Base-by-base conservation (phyloP, 53 echinoderm and acorn worm species). In the Apostichopus leukothele region DNA sequence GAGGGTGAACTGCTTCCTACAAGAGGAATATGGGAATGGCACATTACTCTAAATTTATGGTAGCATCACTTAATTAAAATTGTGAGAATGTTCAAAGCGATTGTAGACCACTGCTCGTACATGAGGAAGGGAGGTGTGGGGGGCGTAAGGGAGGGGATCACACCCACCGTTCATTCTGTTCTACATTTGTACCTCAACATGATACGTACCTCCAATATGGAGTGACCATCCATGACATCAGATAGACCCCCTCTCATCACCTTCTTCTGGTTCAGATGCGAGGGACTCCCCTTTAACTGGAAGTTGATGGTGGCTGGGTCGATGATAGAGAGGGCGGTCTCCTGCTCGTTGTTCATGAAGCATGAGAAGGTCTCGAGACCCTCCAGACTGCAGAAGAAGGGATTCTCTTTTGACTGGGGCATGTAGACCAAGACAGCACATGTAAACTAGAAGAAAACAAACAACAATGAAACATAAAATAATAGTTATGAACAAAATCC, bases 281-380 rank as follows among this genome's bases (percentile, higher is more conserved):
- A 94, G 16, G 96, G 96, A 53, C 91, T 95, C 4, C 93, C 92
- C 71, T 94, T 99, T 67, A 99, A 90, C 90, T 99, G 96, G 22
- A 93, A 75, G 54, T 92, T 96, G 89, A 99, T 79, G 57, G 96
- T 94, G 21, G 92, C 92, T 0, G 99, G 99, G 23, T 99, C 96
- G 10, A 99, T 93, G 92, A 99, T 99, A 50, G 99, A 99, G 60
- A 99, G 90, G 20, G 99, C 99, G 3, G 99, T 96, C 14, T 92
- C 91, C 25, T 90, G 92, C 75, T 99, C 99, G 75, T 88, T 94
- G 20, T 93, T 84, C 87, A 99, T 94, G 78, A 91, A 88, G 90
- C 99, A 99, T 21, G 99, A 99, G 90, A 99, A 99, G 16, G 94
- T 94, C 79, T 99, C 99, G 12, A 99, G 90, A 4, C 92, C 95